Evolutionary conservation across 2,113 vertebrate genomes (phyloP).

Genomic region (Bos taurus): DNA sequence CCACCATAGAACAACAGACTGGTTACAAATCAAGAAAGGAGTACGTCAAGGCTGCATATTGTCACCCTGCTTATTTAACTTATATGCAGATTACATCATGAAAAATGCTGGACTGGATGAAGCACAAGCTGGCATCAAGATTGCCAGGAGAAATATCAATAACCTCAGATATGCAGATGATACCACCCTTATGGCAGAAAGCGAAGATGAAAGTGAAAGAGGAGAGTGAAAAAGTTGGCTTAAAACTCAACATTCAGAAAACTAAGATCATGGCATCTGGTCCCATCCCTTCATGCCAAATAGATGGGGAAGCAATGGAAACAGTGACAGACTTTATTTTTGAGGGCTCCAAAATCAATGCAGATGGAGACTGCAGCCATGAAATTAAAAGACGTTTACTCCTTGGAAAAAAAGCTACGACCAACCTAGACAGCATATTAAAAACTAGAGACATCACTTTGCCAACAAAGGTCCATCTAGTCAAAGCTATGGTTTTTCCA

Average conservation of each 20-base stretch:
- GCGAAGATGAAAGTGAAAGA: background rate
- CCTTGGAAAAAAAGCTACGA: background rate
- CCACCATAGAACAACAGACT: background rate
- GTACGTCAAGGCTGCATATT: background rate
- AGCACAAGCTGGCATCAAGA: background rate
- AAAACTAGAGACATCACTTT: background rate
- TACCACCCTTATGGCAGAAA: background rate
- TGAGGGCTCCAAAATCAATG: background rate
- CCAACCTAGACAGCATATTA: background rate
- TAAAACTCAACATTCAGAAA: background rate
- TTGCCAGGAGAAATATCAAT: background rate
- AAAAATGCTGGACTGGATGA: background rate
- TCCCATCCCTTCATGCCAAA: background rate
- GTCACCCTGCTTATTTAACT: background rate
- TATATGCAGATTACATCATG: background rate
- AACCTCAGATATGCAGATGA: background rate
- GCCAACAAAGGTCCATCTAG: background rate
- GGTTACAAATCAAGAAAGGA: background rate
- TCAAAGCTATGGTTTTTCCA: background rate
- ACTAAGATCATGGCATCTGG: background rate
- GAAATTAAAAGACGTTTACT: background rate
- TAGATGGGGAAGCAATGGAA: background rate
- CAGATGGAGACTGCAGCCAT: background rate
- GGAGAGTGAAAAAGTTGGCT: background rate
- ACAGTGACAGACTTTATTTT: background rate